Conservation (phyloP, 92 coral and sea anemone genomes). For the Umimayanthus chanpuru region DNA sequence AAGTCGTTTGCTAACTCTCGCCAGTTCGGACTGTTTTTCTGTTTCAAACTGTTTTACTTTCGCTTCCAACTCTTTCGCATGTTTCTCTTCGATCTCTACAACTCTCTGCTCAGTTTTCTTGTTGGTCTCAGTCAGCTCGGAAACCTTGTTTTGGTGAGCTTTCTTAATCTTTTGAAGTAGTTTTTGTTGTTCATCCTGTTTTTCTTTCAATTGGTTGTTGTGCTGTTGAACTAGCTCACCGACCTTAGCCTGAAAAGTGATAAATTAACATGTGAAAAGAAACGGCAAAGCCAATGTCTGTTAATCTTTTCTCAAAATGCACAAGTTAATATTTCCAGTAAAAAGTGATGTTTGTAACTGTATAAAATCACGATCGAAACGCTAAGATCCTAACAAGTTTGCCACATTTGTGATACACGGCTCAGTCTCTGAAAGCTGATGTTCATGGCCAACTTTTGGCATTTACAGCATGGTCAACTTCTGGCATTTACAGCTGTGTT, state of each 20-base stretch:
- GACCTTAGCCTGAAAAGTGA: slow-evolving; percentile 65
- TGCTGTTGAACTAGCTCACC: slow-evolving; percentile 84
- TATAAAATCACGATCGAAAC: not conserved
- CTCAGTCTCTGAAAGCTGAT: too few relatives aligned
- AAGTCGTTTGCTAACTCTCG: slow-evolving; percentile 84
- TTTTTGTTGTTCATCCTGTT: slow-evolving; percentile 91
- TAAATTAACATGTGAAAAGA: not conserved
- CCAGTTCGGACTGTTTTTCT: slow-evolving; percentile 92
- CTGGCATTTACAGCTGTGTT: too few relatives aligned
- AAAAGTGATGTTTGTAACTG: not conserved
- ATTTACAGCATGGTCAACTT: too few relatives aligned
- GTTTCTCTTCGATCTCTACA: slow-evolving; percentile 80
- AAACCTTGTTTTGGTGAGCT: slow-evolving; percentile 74
- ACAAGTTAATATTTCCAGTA: not conserved
- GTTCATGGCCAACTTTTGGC: too few relatives aligned
- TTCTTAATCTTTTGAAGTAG: slow-evolving; percentile 64
- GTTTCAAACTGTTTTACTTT: slow-evolving; percentile 76
- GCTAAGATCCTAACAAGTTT: not conserved
- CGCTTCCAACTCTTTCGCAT: slow-evolving; percentile 63
- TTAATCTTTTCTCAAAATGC: not conserved
- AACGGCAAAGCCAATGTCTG: not conserved
- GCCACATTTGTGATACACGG: not conserved
- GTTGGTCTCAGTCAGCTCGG: slow-evolving; percentile 67
- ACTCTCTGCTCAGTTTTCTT: slow-evolving; percentile 73
- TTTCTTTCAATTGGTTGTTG: slow-evolving; percentile 78